phyloP scores from a whole-genome alignment of 2,113 vertebrate genomes.

The Sciurus niger region DNA sequence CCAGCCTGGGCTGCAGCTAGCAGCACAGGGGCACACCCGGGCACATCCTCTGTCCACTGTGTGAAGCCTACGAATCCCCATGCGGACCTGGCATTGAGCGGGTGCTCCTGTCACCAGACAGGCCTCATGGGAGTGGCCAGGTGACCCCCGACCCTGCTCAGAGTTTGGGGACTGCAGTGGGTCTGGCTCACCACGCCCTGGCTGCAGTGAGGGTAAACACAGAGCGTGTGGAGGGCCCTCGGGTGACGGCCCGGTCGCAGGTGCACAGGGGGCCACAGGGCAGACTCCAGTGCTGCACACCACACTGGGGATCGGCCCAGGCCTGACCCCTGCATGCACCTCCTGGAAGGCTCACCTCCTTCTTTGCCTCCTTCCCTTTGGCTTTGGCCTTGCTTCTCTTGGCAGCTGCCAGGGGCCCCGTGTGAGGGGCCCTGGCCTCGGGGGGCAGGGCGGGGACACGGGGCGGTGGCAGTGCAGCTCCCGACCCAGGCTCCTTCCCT shows the following conservation, averaged over 20 bases:
- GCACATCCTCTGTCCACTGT: fast-evolving
- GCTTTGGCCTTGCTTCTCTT: slow-evolving; percentile 93
- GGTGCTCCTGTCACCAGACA: background rate
- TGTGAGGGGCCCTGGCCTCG: slow-evolving; percentile 87
- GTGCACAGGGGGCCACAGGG: slow-evolving; percentile 92
- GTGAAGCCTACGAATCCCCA: fast-evolving
- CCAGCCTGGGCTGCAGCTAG: background rate
- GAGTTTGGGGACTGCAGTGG: too few species aligned
- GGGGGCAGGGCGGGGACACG: slow-evolving; percentile 89
- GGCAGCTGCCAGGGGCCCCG: slow-evolving; percentile 87
- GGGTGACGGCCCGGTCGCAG: slow-evolving; percentile 87
- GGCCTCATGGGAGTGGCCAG: background rate
- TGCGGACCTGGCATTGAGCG: fast-evolving
- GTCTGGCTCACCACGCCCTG: background rate
- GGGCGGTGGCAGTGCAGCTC: slow-evolving; percentile 88
- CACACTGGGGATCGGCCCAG: slow-evolving; percentile 18
- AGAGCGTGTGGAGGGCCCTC: background rate
- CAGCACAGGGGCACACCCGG: slow-evolving; percentile 75
- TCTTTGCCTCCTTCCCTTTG: slow-evolving; percentile 94
- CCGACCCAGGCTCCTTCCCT: slow-evolving; percentile 91
- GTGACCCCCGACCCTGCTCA: background rate
- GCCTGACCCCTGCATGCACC: background rate
- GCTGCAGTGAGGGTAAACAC: slow-evolving; percentile 93
- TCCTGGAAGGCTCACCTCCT: slow-evolving; percentile 88
- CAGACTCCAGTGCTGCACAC: slow-evolving; percentile 82